phyloP scores from a whole-genome alignment of 2,113 vertebrate genomes.

The Felis catus region F.catus_Fca126_mat1.0 CM031422.1:13991001-13991500 shows the following conservation, averaged over 20 bases:
- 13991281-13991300: neutral
- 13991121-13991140: neutral
- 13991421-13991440: neutral
- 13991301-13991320: neutral
- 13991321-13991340: neutral
- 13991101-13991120: neutral
- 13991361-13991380: neutral
- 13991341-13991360: neutral
- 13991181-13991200: neutral
- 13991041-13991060: neutral
- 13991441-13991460: neutral
- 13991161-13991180: neutral
- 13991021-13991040: neutral
- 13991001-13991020: no score
- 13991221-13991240: neutral
- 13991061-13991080: neutral
- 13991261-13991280: fast-evolving
- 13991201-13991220: neutral
- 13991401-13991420: neutral
- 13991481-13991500: neutral
- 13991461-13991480: neutral
- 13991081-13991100: neutral
- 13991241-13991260: fast-evolving
- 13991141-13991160: neutral
- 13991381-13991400: neutral